Base-by-base conservation (phyloP, 2,888 invertebrate species). In the Malthinus seriepunctatus region DNA sequence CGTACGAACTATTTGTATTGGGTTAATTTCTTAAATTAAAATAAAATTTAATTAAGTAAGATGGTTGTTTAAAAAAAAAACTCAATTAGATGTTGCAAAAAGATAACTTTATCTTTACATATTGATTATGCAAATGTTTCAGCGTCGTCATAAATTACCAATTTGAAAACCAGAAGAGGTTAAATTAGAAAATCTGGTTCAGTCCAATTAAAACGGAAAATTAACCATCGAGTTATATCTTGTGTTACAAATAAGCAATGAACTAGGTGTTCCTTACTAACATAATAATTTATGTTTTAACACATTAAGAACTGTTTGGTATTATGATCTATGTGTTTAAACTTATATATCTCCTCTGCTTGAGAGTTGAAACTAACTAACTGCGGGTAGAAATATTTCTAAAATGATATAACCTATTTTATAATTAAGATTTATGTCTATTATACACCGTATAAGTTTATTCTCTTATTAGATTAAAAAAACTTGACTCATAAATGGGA, bases 311-410 rank as follows among this genome's bases (percentile, higher is more conserved):
- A 46, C 46, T 46, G 52, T 39, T 39, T 34, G 23, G 32, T 23
- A 46, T 53, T 46, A 47, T 54, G 54, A 54, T 54, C 47, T 47
- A 54, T 48, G 54, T 15, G 46, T 54, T 48, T 46, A 47, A 54
- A 54, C 54, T 47, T 37, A 46, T 33, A 45, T 35, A 54, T 54
- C 54, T 23, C 3, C 23, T 23, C 54, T 23, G 23, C 23, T 23
- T 2, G 23, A 54, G 47, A 39, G 39, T 39, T 38, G 38, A 45
- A 50, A n/a, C 54, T 48, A 46, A 53, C 54, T 48, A 46, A 53
- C 47, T 54, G 54, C 54, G 54, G 54, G 54, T 46, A 54, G 33
- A 46, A 45, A 35, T 39, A 54, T 54, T 54, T 47, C 39, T 39
- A 39, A 54, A 54, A 54, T 39, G 47, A 54, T 47, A 32, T 23